Percentiles rank a stretch among this genome's conserved stretches.
phyloP scores from a whole-genome alignment of 64 coral and sea anemone species.

The Pocillopora damicornis region DNA sequence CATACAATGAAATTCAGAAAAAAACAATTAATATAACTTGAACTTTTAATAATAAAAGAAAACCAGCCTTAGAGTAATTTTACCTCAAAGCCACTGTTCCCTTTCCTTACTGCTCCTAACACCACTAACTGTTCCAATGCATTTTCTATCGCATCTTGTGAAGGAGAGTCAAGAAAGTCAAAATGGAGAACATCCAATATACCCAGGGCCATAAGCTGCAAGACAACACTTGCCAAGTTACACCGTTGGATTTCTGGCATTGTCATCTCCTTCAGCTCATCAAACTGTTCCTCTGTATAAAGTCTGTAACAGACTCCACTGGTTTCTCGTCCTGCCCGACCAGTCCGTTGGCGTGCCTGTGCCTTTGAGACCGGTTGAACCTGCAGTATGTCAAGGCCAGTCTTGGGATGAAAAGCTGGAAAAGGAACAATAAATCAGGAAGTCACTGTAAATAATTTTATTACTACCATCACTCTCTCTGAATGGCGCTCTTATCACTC shows the following conservation, averaged over 20 bases:
- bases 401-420: constrained; percentile 86
- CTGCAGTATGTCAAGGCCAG: constrained; percentile 85
- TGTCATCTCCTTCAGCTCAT: constrained; percentile 66
- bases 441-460: background rate
- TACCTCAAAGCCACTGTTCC: constrained; percentile 53
- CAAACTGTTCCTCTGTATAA: constrained; percentile 97
- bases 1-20: too few relatives aligned
- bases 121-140: constrained; percentile 70
- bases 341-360: constrained; percentile 81
- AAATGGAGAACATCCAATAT: constrained; percentile 74
- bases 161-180: constrained; percentile 89
- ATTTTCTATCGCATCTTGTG: constrained; percentile 64
- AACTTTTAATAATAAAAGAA: too few relatives aligned
- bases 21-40: too few relatives aligned
- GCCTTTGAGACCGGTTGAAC: constrained; percentile 94
- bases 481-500: too few relatives aligned
- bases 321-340: constrained; percentile 85
- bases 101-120: constrained; percentile 72
- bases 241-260: constrained; percentile 91
- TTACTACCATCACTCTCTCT: too few relatives aligned
- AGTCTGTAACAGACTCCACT: constrained; percentile 87
- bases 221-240: constrained; percentile 70
- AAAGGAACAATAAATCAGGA: background rate
- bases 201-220: constrained; percentile 90
- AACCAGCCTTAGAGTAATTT: background rate